phyloP scores from a whole-genome alignment of 2,888 invertebrate species.

The Rhagophthalmus giganteus region DNA sequence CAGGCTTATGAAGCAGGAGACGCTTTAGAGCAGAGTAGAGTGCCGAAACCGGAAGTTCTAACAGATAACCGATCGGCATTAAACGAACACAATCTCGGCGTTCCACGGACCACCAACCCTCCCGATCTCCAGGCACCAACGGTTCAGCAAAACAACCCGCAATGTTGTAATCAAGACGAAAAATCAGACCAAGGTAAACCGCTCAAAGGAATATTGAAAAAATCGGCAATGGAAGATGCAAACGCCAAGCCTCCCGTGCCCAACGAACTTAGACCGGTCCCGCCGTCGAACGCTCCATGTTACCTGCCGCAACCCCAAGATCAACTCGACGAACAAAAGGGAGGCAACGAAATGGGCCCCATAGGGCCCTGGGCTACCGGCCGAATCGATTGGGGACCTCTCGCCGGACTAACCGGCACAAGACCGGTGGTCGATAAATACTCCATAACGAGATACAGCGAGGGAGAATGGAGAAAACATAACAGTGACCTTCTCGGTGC shows the following conservation, averaged over 20 bases:
- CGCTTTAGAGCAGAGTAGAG: constrained; percentile 39
- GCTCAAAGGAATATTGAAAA: constrained; percentile 32
- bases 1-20: constrained; percentile 35
- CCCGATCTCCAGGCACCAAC: constrained; percentile 42
- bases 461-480: constrained; percentile 69
- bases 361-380: constrained; percentile 72
- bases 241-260: constrained; percentile 24
- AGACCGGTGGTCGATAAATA: constrained; percentile 76
- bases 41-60: constrained; percentile 40
- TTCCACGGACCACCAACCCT: constrained; percentile 35
- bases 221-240: constrained; percentile 10
- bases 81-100: constrained; percentile 39
- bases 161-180: constrained; percentile 6
- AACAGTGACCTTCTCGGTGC: constrained; percentile 51
- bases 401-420: constrained; percentile 71
- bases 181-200: constrained; percentile 21
- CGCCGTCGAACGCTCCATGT: constrained; percentile 49
- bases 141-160: constrained; percentile 3
- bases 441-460: constrained; percentile 71
- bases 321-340: constrained; percentile 49
- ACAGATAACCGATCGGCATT: constrained; percentile 32
- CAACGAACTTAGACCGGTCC: constrained; percentile 20
- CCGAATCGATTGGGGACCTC: constrained; percentile 72
- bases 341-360: constrained; percentile 57
- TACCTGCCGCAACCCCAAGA: constrained; percentile 63